Conservation (phyloP, 2,888 invertebrate species). For the Amorpha juglandis region DNA sequence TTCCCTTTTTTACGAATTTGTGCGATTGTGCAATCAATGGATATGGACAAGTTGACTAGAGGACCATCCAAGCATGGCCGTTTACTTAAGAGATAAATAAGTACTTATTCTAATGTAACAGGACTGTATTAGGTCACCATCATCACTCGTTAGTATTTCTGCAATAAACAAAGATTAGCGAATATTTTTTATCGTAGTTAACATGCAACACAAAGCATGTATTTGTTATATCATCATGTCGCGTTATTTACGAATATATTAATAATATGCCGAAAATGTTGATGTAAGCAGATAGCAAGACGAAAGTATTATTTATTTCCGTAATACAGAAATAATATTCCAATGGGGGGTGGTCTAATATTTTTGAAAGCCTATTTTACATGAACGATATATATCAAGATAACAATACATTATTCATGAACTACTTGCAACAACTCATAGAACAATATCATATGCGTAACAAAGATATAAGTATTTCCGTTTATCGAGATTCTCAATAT, state of each 20-base stretch:
- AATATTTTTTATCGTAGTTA: too few relatives aligned
- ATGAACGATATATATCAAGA: conserved; percentile 47
- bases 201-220: too few relatives aligned
- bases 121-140: too few relatives aligned
- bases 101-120: too few relatives aligned
- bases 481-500: not conserved
- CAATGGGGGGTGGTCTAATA: conserved; percentile 64
- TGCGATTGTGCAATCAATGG: too few relatives aligned
- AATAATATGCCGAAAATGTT: not conserved
- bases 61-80: too few relatives aligned
- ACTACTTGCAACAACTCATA: conserved; percentile 45
- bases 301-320: conserved; percentile 10
- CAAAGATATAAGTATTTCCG: not conserved
- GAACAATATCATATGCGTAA: conserved; percentile 34
- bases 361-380: conserved; percentile 55
- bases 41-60: too few relatives aligned
- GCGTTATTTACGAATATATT: not conserved
- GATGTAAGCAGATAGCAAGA: not conserved
- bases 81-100: too few relatives aligned
- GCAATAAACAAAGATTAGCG: too few relatives aligned
- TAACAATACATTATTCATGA: conserved; percentile 68
- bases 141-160: too few relatives aligned
- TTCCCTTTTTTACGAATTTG: too few relatives aligned
- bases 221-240: too few relatives aligned
- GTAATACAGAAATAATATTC: conserved; percentile 38